These are phyloP conservation scores for Perca schrenkii DNA, from an alignment of 2,113 vertebrate species.

Conservation along the genomic window DNA sequence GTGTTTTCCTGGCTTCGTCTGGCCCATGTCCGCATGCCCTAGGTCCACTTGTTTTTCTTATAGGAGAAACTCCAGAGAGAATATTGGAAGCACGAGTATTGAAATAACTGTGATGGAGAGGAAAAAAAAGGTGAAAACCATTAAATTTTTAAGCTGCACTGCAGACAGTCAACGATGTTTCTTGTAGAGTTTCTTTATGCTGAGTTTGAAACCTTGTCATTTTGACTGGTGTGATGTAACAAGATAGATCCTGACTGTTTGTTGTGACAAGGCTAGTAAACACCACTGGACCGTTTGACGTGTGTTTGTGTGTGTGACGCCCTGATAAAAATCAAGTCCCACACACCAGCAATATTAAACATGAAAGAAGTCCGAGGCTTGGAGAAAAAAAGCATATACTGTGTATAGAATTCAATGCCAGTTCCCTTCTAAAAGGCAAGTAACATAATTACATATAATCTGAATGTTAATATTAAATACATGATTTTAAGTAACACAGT, in stretches of 20 bases:
- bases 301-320: slow-evolving; percentile 48
- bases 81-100: slow-evolving; percentile 43
- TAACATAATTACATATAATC: not conserved
- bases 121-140: slow-evolving; percentile 18
- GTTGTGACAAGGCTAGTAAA: slow-evolving; percentile 72
- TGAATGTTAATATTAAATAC: not conserved
- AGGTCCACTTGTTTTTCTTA: slow-evolving; percentile 70
- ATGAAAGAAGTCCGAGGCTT: slow-evolving; percentile 1
- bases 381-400: not conserved
- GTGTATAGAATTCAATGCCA: not conserved
- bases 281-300: slow-evolving; percentile 44
- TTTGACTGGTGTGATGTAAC: slow-evolving; percentile 47
- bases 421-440: not conserved
- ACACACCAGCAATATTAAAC: slow-evolving; percentile 40
- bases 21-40: slow-evolving; percentile 62
- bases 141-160: slow-evolving; percentile 36
- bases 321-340: slow-evolving; percentile 56
- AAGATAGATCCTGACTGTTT: slow-evolving; percentile 47
- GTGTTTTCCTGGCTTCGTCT: slow-evolving; percentile 66
- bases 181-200: not conserved
- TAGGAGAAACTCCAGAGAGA: slow-evolving; percentile 55
- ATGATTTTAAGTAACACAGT: not conserved
- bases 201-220: slow-evolving; percentile 40
- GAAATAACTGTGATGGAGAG: slow-evolving; percentile 16
- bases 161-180: slow-evolving; percentile 23